A percentile compares a stretch with the other conserved stretches of the same genome.
phyloP scores from a whole-genome alignment of 2,888 invertebrate genomes.

The Ormia ochracea region DNA sequence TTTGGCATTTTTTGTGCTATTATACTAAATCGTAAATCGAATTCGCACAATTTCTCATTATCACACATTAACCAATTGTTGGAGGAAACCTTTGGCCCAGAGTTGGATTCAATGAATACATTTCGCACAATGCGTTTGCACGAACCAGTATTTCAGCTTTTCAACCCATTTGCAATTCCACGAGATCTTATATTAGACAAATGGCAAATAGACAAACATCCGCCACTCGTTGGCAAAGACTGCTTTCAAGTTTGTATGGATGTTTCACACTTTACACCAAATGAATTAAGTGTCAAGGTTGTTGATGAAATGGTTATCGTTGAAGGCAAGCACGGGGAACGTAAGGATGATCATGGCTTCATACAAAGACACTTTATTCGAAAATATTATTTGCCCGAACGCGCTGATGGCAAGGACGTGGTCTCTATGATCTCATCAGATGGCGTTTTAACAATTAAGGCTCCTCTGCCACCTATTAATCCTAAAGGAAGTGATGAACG shows the following conservation, averaged over 20 bases:
- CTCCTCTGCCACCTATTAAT: constrained; percentile 80
- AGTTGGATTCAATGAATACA: constrained; percentile 71
- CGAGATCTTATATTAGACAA: constrained; percentile 80
- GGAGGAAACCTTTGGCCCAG: constrained; percentile 70
- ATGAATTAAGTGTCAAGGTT: constrained; percentile 87
- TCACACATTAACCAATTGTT: constrained; percentile 53
- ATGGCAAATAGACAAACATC: constrained; percentile 69
- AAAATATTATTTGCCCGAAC: constrained; percentile 85
- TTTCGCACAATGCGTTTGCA: constrained; percentile 65
- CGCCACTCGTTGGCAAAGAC: constrained; percentile 79
- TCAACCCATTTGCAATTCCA: constrained; percentile 28
- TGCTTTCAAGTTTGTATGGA: constrained; percentile 85
- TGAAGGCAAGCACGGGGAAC: constrained; percentile 87
- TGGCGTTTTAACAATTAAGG: constrained; percentile 84
- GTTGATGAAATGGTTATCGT: constrained; percentile 84
- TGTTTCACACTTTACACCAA: constrained; percentile 87
- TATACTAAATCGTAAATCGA: constrained; percentile 64
- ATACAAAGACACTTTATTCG: constrained; percentile 86
- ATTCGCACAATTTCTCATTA: constrained; percentile 42
- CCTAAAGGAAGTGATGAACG: constrained; percentile 74
- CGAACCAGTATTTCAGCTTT: constrained; percentile 80
- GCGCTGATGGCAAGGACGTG: constrained; percentile 84
- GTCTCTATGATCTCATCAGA: constrained; percentile 86
- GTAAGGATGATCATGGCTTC: constrained; percentile 84
- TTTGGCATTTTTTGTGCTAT: too few relatives aligned